Conservation (phyloP, 2,113 vertebrate genomes). For the Nematolebias whitei region DNA sequence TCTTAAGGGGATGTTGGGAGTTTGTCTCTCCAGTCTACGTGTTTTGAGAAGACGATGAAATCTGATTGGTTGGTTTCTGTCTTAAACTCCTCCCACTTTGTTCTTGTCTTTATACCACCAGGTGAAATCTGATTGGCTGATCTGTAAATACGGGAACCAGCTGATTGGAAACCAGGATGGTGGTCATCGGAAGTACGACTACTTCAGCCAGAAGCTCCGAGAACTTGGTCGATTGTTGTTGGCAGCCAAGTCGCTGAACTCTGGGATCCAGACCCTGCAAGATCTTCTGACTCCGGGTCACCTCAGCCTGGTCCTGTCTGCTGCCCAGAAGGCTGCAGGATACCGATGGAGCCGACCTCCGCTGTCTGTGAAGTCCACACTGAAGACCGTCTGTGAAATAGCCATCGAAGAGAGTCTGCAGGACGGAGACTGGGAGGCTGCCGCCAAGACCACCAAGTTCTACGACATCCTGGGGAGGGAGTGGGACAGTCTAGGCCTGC, state of each 20-base stretch:
- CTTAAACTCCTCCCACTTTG: neutral
- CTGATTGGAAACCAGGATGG: conserved; percentile 54
- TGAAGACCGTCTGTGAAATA: conserved; percentile 59
- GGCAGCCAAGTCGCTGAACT: conserved; percentile 54
- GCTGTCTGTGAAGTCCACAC: conserved; percentile 30
- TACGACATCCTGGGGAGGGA: conserved; percentile 58
- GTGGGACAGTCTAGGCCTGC: conserved; percentile 47
- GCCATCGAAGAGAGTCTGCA: conserved; percentile 55
- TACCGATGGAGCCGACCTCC: conserved; percentile 57
- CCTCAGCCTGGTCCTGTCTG: conserved; percentile 42
- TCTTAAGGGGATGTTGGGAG: too few species aligned
- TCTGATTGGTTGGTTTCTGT: too few species aligned
- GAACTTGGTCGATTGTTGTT: conserved; percentile 59
- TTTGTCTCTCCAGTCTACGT: too few species aligned
- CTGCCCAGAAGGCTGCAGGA: conserved; percentile 39
- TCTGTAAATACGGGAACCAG: conserved; percentile 64
- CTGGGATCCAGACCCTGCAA: conserved; percentile 32
- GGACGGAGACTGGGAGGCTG: conserved; percentile 61
- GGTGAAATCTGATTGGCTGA: conserved; percentile 69
- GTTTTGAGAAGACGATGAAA: too few species aligned
- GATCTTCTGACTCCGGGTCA: conserved; percentile 44
- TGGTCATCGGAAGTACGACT: conserved; percentile 51
- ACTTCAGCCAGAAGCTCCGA: conserved; percentile 61
- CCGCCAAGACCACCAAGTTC: conserved; percentile 57
- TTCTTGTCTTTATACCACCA: conserved; percentile 11